These are phyloP conservation scores for Choristoneura rosaceana DNA, from an alignment of 2,888 invertebrate genomes.

Conservation along the genomic window DNA sequence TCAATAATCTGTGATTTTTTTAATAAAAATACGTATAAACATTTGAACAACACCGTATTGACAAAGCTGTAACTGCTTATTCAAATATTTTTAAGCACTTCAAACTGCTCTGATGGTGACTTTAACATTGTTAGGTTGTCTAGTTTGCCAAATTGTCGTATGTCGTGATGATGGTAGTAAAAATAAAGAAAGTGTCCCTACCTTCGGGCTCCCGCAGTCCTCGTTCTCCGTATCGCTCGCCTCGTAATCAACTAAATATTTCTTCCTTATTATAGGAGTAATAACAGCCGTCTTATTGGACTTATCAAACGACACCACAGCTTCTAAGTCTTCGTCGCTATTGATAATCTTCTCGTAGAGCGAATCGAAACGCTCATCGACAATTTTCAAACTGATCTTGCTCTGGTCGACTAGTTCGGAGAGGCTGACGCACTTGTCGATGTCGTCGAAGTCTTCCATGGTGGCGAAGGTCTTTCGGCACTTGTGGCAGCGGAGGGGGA, in stretches of 20 bases:
- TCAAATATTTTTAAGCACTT: no score
- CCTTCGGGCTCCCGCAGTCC: slow-evolving; percentile 51
- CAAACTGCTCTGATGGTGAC: no score
- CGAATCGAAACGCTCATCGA: slow-evolving; percentile 72
- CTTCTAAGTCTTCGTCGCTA: slow-evolving; percentile 62
- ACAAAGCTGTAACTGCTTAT: no score
- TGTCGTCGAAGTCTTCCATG: slow-evolving; percentile 71
- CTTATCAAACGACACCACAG: slow-evolving; percentile 66
- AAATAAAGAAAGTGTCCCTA: neutral
- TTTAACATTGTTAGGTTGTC: no score
- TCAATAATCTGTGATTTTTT: no score
- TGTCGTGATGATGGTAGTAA: neutral
- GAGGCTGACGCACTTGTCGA: slow-evolving; percentile 73
- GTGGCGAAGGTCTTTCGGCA: slow-evolving; percentile 67
- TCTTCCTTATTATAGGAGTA: slow-evolving; percentile 71
- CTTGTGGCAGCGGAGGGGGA: slow-evolving; percentile 73
- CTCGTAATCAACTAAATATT: slow-evolving; percentile 75
- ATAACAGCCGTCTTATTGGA: slow-evolving; percentile 73
- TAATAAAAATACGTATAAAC: no score
- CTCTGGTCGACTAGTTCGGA: slow-evolving; percentile 66
- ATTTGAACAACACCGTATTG: no score
- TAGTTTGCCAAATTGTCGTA: no score
- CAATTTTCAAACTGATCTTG: slow-evolving; percentile 49
- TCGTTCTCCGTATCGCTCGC: slow-evolving; percentile 69
- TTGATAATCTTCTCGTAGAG: slow-evolving; percentile 65